Evolutionary conservation across 2,113 vertebrate genomes (phyloP), one percentile per base, ranked within the genome.

Genomic region (Pomatorhinus ruficollis): DNA sequence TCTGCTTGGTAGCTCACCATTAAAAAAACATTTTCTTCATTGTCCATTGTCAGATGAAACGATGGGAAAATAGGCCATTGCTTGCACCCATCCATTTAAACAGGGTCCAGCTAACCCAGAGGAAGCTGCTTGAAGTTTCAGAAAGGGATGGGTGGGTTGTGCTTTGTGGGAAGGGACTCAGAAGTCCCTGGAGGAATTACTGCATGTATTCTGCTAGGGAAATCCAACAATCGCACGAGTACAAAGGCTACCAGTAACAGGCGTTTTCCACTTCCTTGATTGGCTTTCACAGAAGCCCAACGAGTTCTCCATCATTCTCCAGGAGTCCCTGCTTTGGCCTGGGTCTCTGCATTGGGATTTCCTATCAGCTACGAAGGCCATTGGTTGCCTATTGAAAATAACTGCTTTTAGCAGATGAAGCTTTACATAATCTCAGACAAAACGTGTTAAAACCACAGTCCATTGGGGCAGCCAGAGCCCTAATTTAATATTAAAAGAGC

Each of bases 81-180:
- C 68, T 39, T 74, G 82, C 50, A 94, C 33, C n/a, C 14, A 2
- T 77, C 66, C 59, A 30, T 88, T 85, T 57, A 83, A 91, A 72
- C 22, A 61, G 18, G 20, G 7, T 15, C 54, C 54, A 76, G 64
- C n/a, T 64, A 78, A 87, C 27, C 60, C 52, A 90, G 79, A 83
- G 91, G 80, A 95, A 93, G 76, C 49, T 75, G 44, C n/a, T 8
- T 81, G 72, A 90, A 86, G 91, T 78, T 90, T 83, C 80, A 93
- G 76, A 97, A 95, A 87, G 68, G 69, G 56, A 56, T 89, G 94
- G 83, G 83, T 95, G 91, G 91, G 82, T 89, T 94, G 44, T 3
- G 5, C 23, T 82, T 87, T 79, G 65, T 83, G 92, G 30, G 40
- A 74, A 90, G 82, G 85, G 85, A 92, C 54, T 70, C 68, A 63